Percentiles rank a stretch among this genome's conserved stretches.
These are phyloP conservation scores for Proteles cristata DNA, from an alignment of 2,113 vertebrate species.

Conservation along the genomic window DNA sequence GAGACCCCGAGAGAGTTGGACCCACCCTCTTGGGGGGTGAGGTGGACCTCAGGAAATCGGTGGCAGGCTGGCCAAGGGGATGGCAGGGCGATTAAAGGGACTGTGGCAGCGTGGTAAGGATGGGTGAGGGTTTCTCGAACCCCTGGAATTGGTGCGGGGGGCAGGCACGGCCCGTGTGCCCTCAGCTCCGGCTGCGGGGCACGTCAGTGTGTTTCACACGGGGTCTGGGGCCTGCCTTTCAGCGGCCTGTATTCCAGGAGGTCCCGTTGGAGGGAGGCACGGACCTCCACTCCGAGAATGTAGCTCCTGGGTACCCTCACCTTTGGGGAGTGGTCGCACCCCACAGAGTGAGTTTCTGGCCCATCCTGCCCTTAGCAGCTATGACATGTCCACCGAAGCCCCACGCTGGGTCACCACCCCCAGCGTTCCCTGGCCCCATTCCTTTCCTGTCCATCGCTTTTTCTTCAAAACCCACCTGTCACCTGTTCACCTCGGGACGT, in stretches of 20 bases:
- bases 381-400: background rate
- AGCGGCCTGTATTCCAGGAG: background rate
- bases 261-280: rapidly evolving
- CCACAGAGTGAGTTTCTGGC: rapidly evolving
- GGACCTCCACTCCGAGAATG: rapidly evolving
- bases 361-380: rapidly evolving
- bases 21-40: too few species aligned
- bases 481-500: rapidly evolving
- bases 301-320: background rate
- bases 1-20: background rate
- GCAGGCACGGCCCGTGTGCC: rapidly evolving
- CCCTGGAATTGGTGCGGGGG: background rate
- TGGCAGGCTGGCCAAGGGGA: background rate
- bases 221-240: rapidly evolving
- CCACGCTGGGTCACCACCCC: rapidly evolving
- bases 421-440: background rate
- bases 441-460: rapidly evolving
- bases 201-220: rapidly evolving
- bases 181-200: rapidly evolving
- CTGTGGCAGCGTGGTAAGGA: rapidly evolving
- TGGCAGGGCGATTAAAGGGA: background rate
- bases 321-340: too few species aligned
- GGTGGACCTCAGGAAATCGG: background rate
- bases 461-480: background rate
- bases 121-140: rapidly evolving